Conservation (phyloP, 1,140 invertebrate genomes). For the Maconellicoccus hirsutus region DNA sequence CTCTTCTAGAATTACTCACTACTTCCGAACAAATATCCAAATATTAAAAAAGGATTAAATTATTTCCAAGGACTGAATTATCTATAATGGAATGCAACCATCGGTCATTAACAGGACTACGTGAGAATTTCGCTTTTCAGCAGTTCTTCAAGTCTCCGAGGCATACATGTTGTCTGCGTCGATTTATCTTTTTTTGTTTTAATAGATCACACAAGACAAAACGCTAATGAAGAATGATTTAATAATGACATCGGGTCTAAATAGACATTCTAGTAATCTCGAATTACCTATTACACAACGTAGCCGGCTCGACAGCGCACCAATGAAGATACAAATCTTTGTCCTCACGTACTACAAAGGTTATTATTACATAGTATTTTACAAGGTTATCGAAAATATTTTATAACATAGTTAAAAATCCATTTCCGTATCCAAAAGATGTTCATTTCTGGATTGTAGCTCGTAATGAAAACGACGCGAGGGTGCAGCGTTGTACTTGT, state of each 20-base stretch:
- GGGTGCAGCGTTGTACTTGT: not conserved
- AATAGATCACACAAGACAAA: not conserved
- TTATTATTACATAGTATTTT: not conserved
- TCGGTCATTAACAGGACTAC: no score
- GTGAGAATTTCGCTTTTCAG: no score
- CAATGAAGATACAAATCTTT: not conserved
- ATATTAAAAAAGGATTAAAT: no score
- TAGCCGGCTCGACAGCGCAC: not conserved
- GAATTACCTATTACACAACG: not conserved
- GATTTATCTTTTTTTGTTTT: no score
- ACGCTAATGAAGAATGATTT: not conserved
- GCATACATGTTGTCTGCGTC: no score
- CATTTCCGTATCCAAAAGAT: conserved; percentile 4
- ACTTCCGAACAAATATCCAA: no score
- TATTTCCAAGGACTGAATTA: no score
- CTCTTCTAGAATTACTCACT: no score
- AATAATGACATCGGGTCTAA: not conserved
- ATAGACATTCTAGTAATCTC: not conserved
- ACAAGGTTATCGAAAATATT: not conserved
- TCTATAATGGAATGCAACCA: no score
- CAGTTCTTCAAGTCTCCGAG: no score
- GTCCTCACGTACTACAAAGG: conserved; percentile 2
- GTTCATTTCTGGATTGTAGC: not conserved
- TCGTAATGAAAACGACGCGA: not conserved
- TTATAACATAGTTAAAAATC: not conserved